Evolutionary conservation across 2,888 invertebrate species (phyloP).

Genomic region (Tenthredo mesomela): DNA sequence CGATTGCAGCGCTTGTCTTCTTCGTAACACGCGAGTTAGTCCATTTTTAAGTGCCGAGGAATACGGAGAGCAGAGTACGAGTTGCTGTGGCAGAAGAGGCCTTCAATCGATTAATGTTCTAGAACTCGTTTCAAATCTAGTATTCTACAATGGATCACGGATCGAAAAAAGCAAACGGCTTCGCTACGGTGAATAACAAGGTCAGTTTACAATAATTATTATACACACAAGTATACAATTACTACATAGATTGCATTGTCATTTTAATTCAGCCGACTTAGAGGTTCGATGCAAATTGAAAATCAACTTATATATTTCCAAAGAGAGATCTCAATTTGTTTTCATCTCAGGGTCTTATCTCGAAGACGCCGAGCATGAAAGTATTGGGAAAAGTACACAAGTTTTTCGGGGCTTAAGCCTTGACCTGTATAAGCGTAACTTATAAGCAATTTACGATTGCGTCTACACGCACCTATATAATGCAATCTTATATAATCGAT

Average conservation of each 20-base stretch:
- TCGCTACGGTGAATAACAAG: constrained; percentile 8
- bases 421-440: background rate
- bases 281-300: background rate
- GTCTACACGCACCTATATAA: background rate
- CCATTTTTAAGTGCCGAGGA: constrained; percentile 26
- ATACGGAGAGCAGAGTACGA: background rate
- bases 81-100: background rate
- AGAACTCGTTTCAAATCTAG: background rate
- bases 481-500: background rate
- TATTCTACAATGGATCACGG: constrained; percentile 11
- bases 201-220: constrained; percentile 23
- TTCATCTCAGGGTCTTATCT: background rate
- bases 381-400: background rate
- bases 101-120: background rate
- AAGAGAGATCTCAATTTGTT: background rate
- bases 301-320: background rate
- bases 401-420: background rate
- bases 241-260: background rate
- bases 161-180: background rate
- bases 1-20: constrained; percentile 12
- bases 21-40: constrained; percentile 24
- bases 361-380: background rate
- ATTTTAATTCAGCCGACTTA: background rate
- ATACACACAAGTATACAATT: background rate
- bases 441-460: background rate